Evolutionary conservation across 1,140 invertebrate species (phyloP), one percentile per base, ranked within the genome.

Genomic region (Kradibia gibbosae): DNA sequence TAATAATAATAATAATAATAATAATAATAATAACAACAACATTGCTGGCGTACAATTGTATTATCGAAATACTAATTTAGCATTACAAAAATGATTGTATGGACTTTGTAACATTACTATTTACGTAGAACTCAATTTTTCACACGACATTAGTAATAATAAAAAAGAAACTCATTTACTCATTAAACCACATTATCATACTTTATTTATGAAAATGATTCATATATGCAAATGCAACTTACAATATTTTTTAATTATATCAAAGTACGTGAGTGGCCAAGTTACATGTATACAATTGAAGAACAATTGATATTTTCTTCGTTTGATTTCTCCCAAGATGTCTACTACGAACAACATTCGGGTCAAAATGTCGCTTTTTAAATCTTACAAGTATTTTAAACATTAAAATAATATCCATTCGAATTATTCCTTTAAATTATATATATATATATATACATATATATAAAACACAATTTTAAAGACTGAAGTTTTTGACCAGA

Each of bases 271-370:
- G n/a, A 75, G 28, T 70, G n/a, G 5, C 65, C 80, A 81, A 81
- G 50, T 77, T 39, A 81, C 53, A 28, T 34, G 57, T 45, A 71
- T 71, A 77, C 65, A 77, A 45, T 55, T 55, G 10, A 2, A 77
- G 36, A 36, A 81, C 60, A 76, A 48, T 76, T 48, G n/a, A 70
- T 75, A 72, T 20, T 67, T 67, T 62, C 13, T 81, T 79, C 31
- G 72, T 50, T n/a, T n/a, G 42, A 62, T 75, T 75, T 81, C 72
- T 81, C 60, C 65, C 72, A 81, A 81, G 72, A 81, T 50, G 50
- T 75, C 34, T 80, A 62, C 62, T 76, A 76, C 60, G 53, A 70
- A 20, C 45, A 80, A 67, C 79, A 55, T 81, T 28, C 20, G 25
- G 72, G 60, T 55, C 34, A 80, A 73, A 53, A 62, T 45, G 28